Evolutionary conservation across 2,113 vertebrate species (phyloP).

Genomic region (Archocentrus centrarchus): DNA sequence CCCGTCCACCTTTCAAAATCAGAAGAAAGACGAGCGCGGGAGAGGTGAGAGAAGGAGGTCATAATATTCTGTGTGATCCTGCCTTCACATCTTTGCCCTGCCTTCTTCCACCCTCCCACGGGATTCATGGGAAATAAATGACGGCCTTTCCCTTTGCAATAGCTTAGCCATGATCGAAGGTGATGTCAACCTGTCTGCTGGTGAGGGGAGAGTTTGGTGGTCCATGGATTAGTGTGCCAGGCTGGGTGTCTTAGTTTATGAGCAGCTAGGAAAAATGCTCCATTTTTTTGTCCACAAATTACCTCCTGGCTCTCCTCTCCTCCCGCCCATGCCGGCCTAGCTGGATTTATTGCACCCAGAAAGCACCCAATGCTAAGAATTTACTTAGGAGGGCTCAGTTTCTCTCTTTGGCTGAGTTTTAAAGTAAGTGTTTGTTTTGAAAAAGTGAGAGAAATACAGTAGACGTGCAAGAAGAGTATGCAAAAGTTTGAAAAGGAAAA

Average conservation of each 20-base stretch:
- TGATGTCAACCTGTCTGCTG: constrained; percentile 65
- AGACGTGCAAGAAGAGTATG: background rate
- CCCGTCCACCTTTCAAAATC: constrained; percentile 45
- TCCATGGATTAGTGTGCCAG: constrained; percentile 72
- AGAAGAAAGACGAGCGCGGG: constrained; percentile 39
- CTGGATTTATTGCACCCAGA: constrained; percentile 74
- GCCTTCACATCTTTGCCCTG: constrained; percentile 48
- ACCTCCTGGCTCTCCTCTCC: constrained; percentile 46
- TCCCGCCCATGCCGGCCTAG: constrained; percentile 44
- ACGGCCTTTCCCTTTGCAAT: constrained; percentile 57
- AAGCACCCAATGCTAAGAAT: constrained; percentile 69
- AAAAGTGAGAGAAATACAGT: background rate
- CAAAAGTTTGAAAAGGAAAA: background rate
- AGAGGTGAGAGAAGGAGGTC: constrained; percentile 48
- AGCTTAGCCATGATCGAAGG: constrained; percentile 78
- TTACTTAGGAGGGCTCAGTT: constrained; percentile 62
- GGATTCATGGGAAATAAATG: constrained; percentile 76
- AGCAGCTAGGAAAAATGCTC: constrained; percentile 60
- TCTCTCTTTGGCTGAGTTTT: constrained; percentile 32
- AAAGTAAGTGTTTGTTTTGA: background rate
- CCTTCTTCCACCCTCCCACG: constrained; percentile 43
- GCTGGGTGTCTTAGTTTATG: constrained; percentile 68
- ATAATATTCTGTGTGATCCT: constrained; percentile 69
- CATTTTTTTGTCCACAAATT: constrained; percentile 76
- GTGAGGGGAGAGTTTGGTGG: constrained; percentile 52